A percentile compares a stretch with the other conserved stretches of the same genome.
Conservation (phyloP, 2,797 vertebrate species). For the Anguilla obscura region DNA sequence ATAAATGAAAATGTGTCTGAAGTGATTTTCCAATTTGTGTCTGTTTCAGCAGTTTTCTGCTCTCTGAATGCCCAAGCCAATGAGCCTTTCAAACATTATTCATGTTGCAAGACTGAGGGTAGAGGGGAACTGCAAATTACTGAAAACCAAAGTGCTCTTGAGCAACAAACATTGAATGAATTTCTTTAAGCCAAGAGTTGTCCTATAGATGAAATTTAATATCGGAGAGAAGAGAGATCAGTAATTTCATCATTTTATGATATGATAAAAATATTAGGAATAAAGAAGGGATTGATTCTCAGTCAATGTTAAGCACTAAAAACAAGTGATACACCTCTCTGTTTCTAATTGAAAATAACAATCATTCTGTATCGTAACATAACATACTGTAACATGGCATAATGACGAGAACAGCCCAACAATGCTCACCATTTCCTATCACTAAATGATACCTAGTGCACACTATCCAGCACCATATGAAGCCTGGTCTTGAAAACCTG, state of each 20-base stretch:
- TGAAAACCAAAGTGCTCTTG: slow-evolving; percentile 66
- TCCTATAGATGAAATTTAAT: slow-evolving; percentile 81
- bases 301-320: slow-evolving; percentile 78
- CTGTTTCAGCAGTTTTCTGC: slow-evolving; percentile 68
- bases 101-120: slow-evolving; percentile 49
- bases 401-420: no score
- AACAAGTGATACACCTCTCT: slow-evolving; percentile 65
- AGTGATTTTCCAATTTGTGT: slow-evolving; percentile 68
- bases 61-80: slow-evolving; percentile 63
- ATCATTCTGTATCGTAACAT: slow-evolving; percentile 49
- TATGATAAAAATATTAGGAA: slow-evolving; percentile 78
- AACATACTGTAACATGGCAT: slow-evolving; percentile 60
- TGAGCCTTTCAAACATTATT: slow-evolving; percentile 61
- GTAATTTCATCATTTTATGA: slow-evolving; percentile 81
- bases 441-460: no score
- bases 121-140: slow-evolving; percentile 64
- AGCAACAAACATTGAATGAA: slow-evolving; percentile 55
- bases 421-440: no score
- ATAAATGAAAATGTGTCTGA: slow-evolving; percentile 62
- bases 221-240: slow-evolving; percentile 76
- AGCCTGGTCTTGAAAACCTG: no score
- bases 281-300: slow-evolving; percentile 83
- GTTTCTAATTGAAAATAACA: slow-evolving; percentile 58
- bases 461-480: no score
- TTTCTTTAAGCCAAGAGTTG: slow-evolving; percentile 71